Percentiles rank a stretch among this genome's conserved stretches.
phyloP scores from a whole-genome alignment of 2,888 invertebrate genomes.

The Spilosoma lubricipeda region DNA sequence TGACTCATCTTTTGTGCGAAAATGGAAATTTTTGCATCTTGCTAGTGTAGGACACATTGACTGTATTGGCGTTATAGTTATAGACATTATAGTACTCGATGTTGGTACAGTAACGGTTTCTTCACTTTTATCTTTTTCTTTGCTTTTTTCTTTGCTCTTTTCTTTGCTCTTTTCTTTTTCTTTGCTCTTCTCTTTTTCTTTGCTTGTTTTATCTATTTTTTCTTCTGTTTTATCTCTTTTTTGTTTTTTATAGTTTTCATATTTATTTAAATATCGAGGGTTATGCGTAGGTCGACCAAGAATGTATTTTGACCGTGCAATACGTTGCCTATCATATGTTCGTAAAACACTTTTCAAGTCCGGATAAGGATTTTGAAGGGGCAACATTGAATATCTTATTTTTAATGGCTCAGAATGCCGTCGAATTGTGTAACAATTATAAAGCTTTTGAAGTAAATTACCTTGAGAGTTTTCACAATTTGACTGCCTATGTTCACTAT shows the following conservation, averaged over 20 bases:
- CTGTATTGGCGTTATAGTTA: accelerated
- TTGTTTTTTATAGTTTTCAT: neutral
- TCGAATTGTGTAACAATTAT: neutral
- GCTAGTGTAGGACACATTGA: neutral
- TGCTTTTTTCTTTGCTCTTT: neutral
- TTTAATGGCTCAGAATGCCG: neutral
- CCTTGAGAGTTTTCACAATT: conserved; percentile 1
- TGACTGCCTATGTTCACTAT: neutral
- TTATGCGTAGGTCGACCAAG: neutral
- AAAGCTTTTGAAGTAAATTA: neutral
- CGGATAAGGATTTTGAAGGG: neutral
- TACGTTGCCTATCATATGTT: neutral
- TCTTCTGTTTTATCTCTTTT: neutral
- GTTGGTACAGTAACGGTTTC: neutral
- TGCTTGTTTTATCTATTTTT: neutral
- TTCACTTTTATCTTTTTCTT: neutral
- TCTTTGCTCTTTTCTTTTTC: neutral
- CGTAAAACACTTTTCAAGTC: neutral
- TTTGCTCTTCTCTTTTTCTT: neutral
- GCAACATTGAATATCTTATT: neutral
- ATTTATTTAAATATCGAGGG: neutral
- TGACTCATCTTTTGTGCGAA: neutral
- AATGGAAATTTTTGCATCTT: neutral
- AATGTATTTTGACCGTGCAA: neutral
- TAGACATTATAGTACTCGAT: neutral